phyloP scores from a whole-genome alignment of 2,797 vertebrate genomes.

The Acanthiza pusilla region DNA sequence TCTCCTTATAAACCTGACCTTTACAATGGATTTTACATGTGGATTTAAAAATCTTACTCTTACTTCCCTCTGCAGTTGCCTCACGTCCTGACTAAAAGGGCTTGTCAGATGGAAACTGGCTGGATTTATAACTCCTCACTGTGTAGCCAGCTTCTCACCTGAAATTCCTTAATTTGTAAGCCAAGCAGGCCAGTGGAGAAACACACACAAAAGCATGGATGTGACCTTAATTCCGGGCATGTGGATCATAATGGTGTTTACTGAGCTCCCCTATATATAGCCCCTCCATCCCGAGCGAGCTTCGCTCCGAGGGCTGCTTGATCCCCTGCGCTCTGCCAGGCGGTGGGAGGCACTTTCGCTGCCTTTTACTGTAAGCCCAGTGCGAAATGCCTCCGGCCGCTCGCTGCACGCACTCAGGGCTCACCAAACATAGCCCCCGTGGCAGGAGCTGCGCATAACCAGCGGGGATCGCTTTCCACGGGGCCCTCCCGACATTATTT shows the following conservation, averaged over 20 bases:
- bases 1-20: constrained; percentile 44
- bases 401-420: not conserved
- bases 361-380: not conserved
- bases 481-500: constrained; percentile 15
- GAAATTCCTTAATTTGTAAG: not conserved
- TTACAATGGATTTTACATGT: constrained; percentile 49
- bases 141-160: not conserved
- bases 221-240: constrained; percentile 9
- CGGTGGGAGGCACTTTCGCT: constrained; percentile 48
- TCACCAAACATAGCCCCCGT: constrained; percentile 65
- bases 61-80: not conserved
- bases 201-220: not conserved
- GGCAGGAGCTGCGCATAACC: constrained; percentile 15
- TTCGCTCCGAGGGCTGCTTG: constrained; percentile 43
- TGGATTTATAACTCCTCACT: not conserved
- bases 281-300: constrained; percentile 35
- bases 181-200: not conserved
- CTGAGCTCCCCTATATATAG: constrained; percentile 73
- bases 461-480: constrained; percentile 20
- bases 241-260: constrained; percentile 63
- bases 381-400: constrained; percentile 43
- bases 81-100: not conserved
- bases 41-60: constrained; percentile 26
- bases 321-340: constrained; percentile 57
- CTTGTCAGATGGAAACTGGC: not conserved